Percentiles rank a stretch among this genome's conserved stretches.
Evolutionary conservation across 2,113 vertebrate species (phyloP).

Genomic region (Trichomycterus rosablanca): DNA sequence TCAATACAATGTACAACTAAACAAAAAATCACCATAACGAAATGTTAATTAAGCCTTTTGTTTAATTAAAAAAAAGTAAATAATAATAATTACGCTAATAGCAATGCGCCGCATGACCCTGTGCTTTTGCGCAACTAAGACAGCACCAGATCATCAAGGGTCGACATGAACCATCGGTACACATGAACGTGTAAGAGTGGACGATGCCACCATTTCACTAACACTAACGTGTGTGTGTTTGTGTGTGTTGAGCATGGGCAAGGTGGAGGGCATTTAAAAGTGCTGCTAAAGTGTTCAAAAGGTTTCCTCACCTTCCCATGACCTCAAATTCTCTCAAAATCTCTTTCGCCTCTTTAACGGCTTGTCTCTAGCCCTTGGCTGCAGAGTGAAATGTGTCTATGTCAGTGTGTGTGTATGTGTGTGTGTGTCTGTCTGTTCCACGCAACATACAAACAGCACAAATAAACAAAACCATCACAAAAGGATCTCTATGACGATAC

Average conservation of each 20-base stretch:
- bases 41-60: constrained; percentile 52
- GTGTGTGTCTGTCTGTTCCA: constrained; percentile 50
- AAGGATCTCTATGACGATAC: constrained; percentile 40
- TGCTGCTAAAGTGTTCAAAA: constrained; percentile 60
- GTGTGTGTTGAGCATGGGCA: constrained; percentile 50
- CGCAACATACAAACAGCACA: constrained; percentile 40
- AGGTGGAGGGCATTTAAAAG: constrained; percentile 57
- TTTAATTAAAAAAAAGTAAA: constrained; percentile 26
- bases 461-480: constrained; percentile 44
- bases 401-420: constrained; percentile 35
- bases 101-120: constrained; percentile 52
- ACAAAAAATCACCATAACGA: constrained; percentile 45
- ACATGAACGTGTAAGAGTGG: constrained; percentile 37
- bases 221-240: too few species aligned
- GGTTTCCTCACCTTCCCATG: constrained; percentile 56
- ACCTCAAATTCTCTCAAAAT: constrained; percentile 2
- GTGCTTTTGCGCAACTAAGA: constrained; percentile 73
- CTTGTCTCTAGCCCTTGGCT: constrained; percentile 33
- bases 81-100: constrained; percentile 28
- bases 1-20: constrained; percentile 56
- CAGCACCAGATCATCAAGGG: constrained; percentile 62
- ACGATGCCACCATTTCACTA: constrained; percentile 4
- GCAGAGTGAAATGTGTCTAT: constrained; percentile 42
- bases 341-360: neutral
- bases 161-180: neutral